Conservation (phyloP, 2,797 vertebrate species). For the Euthynnus affinis region DNA sequence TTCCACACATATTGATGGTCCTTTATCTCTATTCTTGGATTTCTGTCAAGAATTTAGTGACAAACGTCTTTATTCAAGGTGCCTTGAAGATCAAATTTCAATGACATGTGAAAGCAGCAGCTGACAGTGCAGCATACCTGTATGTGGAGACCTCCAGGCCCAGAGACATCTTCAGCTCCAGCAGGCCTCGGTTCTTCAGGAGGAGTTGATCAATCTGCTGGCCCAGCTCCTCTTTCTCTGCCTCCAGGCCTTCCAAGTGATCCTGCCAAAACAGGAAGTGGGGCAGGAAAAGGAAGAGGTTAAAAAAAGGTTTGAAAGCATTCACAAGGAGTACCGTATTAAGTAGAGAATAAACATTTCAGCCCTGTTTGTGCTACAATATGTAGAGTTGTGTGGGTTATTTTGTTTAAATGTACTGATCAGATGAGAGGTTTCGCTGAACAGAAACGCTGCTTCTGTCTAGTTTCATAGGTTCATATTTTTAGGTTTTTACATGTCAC, state of each 20-base stretch:
- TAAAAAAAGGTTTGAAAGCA: constrained; percentile 11
- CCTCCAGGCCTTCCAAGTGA: constrained; percentile 87
- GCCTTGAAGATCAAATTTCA: background rate
- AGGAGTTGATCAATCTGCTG: constrained; percentile 87
- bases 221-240: constrained; percentile 86
- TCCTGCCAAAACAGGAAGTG: constrained; percentile 82
- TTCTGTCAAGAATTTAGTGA: background rate
- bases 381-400: background rate
- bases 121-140: constrained; percentile 84
- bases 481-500: background rate
- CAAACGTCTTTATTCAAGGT: background rate
- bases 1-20: no score
- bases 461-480: background rate
- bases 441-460: background rate
- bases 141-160: constrained; percentile 93
- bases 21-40: background rate
- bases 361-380: background rate
- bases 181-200: constrained; percentile 88
- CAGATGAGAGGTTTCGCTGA: background rate
- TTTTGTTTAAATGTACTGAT: background rate
- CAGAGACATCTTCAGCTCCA: constrained; percentile 93
- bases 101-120: background rate
- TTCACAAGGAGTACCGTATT: background rate
- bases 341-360: constrained; percentile 2
- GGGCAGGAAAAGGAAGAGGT: constrained; percentile 53